Evolutionary conservation across 92 coral and sea anemone species (phyloP).

Genomic region (Chrysogorgia sp.): DNA sequence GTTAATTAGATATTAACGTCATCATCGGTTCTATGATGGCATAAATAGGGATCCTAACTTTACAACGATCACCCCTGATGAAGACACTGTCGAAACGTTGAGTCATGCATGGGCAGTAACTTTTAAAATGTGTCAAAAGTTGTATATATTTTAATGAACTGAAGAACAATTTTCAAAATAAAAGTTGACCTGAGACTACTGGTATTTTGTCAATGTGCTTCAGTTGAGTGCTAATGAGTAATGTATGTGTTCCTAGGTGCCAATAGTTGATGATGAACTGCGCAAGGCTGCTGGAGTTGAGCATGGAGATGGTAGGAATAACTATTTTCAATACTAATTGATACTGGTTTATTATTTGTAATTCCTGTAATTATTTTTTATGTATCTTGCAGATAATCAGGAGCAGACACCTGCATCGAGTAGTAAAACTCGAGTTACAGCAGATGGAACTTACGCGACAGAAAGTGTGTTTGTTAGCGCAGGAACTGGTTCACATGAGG

Average conservation of each 20-base stretch:
- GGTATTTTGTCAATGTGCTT: too few relatives aligned
- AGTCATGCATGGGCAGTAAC: too few relatives aligned
- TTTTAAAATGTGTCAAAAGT: too few relatives aligned
- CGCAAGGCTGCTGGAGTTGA: conserved; percentile 88
- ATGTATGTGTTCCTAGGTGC: conserved; percentile 55
- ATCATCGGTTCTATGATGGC: too few relatives aligned
- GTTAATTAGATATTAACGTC: too few relatives aligned
- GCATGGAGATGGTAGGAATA: conserved; percentile 65
- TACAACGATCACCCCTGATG: too few relatives aligned
- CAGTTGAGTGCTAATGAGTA: too few relatives aligned
- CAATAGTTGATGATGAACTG: conserved; percentile 95
- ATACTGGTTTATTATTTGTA: background rate
- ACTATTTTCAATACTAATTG: background rate
- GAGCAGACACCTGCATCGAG: conserved; percentile 62
- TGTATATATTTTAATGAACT: too few relatives aligned
- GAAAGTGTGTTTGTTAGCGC: conserved; percentile 90
- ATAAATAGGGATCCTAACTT: too few relatives aligned
- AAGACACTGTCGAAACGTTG: too few relatives aligned
- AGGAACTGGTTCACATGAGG: conserved; percentile 27
- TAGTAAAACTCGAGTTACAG: conserved; percentile 84
- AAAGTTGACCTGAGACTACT: too few relatives aligned
- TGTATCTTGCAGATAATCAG: conserved; percentile 5
- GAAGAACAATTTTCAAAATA: too few relatives aligned
- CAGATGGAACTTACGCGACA: conserved; percentile 98
- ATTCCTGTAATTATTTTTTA: background rate